Evolutionary conservation across 2,888 invertebrate species (phyloP).

Genomic region (Seira ritae): DNA sequence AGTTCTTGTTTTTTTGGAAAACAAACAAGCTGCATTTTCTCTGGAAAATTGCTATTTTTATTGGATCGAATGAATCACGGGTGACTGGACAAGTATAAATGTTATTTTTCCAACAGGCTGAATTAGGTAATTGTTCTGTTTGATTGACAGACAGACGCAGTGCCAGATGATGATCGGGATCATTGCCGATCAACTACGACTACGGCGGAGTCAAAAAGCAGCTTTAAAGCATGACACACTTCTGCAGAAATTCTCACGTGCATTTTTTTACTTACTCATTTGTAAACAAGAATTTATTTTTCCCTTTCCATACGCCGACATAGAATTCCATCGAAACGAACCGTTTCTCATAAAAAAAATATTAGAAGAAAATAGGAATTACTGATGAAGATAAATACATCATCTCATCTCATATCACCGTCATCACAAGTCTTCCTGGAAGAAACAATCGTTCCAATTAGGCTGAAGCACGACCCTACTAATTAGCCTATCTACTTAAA

Average conservation of each 20-base stretch:
- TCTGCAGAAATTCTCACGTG: too few relatives aligned
- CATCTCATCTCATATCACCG: background rate
- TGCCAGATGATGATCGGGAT: background rate
- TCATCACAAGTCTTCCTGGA: conserved; percentile 38
- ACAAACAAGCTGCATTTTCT: background rate
- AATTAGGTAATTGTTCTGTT: conserved; percentile 39
- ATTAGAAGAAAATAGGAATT: too few relatives aligned
- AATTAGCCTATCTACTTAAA: conserved; percentile 61
- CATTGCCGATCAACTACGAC: too few relatives aligned
- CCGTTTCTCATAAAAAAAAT: too few relatives aligned
- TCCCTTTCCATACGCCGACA: too few relatives aligned
- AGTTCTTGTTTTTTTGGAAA: too few relatives aligned
- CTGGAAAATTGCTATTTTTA: conserved; percentile 38
- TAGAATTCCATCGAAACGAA: too few relatives aligned
- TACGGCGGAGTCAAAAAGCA: too few relatives aligned
- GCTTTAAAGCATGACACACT: too few relatives aligned
- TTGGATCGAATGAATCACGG: conserved; percentile 26
- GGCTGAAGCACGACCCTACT: conserved; percentile 57
- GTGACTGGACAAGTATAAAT: conserved; percentile 39
- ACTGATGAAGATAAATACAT: background rate
- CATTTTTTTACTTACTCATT: too few relatives aligned
- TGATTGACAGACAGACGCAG: conserved; percentile 53
- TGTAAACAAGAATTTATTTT: too few relatives aligned
- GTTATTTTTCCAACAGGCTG: conserved; percentile 38
- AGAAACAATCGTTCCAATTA: conserved; percentile 52